Conservation (phyloP, 2,797 vertebrate species). For the Esox lucius region DNA sequence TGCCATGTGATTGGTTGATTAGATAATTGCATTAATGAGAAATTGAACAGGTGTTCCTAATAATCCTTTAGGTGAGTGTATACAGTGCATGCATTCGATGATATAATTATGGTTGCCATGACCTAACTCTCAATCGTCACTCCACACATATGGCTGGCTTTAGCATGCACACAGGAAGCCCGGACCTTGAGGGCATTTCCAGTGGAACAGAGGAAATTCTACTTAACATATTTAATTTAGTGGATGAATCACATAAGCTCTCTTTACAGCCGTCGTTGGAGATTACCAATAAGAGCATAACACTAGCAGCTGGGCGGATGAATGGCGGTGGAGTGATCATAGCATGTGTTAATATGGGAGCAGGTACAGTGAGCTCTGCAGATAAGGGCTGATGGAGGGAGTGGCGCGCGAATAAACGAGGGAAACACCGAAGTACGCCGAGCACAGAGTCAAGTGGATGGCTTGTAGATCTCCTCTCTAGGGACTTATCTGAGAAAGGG, state of each 20-base stretch:
- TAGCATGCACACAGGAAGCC: not conserved
- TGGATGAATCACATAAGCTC: not conserved
- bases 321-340: not conserved
- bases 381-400: not conserved
- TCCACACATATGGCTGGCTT: not conserved
- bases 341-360: not conserved
- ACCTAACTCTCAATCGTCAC: not conserved
- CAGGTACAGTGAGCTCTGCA: not conserved
- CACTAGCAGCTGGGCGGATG: not conserved
- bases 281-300: not conserved
- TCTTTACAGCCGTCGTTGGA: not conserved
- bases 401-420: not conserved
- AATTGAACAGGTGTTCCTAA: no score
- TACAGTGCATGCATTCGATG: not conserved
- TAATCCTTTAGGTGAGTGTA: no score
- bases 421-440: not conserved
- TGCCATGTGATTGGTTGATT: no score
- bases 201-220: not conserved
- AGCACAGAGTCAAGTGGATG: no score
- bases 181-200: not conserved
- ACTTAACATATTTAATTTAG: constrained; percentile 1
- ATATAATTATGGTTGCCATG: not conserved
- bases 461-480: not conserved
- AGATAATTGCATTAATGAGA: no score
- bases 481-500: not conserved